Percentiles rank a stretch among this genome's conserved stretches.
Conservation (phyloP, 2,797 vertebrate genomes). For the Capromys pilorides region DNA sequence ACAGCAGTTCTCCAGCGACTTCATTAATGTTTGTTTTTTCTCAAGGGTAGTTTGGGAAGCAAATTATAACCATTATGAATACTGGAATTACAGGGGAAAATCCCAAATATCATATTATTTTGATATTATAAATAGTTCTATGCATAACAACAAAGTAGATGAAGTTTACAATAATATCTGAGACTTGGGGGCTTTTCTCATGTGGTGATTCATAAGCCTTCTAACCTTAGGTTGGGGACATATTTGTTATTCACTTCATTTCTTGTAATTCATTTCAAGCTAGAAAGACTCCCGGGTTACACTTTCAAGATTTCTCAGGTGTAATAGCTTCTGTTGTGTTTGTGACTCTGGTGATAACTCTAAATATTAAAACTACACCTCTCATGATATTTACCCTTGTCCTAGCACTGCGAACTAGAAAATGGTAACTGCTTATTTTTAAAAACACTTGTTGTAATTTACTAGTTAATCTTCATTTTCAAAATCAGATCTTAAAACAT, state of each 20-base stretch:
- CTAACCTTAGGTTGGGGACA: constrained; percentile 70
- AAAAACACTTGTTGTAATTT: constrained; percentile 33
- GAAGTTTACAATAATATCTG: constrained; percentile 69
- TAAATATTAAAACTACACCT: constrained; percentile 34
- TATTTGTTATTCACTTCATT: constrained; percentile 63
- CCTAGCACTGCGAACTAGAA: neutral
- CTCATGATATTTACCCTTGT: constrained; percentile 36
- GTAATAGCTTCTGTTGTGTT: constrained; percentile 65
- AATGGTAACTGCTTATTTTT: neutral
- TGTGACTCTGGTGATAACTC: constrained; percentile 53
- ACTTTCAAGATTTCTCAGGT: constrained; percentile 51
- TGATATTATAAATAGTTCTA: constrained; percentile 80
- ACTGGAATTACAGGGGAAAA: constrained; percentile 72
- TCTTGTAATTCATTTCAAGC: constrained; percentile 76
- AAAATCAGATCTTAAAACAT: constrained; percentile 54
- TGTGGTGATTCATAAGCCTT: constrained; percentile 71
- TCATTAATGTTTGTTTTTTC: constrained; percentile 82
- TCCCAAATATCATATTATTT: constrained; percentile 74
- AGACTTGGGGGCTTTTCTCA: constrained; percentile 59
- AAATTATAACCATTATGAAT: constrained; percentile 79
- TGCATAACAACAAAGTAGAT: constrained; percentile 77
- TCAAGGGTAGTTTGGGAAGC: constrained; percentile 80
- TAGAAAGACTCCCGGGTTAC: constrained; percentile 72
- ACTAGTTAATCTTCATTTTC: neutral
- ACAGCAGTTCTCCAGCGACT: constrained; percentile 80